Evolutionary conservation across 2,113 vertebrate genomes (phyloP).

Genomic region (Dasyprocta punctata): DNA sequence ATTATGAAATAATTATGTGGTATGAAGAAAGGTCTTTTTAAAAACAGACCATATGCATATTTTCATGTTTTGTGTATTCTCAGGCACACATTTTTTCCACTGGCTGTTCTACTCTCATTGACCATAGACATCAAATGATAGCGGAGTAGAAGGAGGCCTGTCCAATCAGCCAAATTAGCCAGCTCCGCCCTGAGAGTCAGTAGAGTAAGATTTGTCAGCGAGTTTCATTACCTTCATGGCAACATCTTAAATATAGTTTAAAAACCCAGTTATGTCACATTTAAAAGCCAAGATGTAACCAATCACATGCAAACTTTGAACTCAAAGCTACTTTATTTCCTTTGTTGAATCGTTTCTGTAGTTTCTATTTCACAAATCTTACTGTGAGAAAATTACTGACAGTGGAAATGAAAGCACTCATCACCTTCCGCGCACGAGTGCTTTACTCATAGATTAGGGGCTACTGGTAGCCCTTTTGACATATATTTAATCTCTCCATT

Average conservation of each 20-base stretch:
- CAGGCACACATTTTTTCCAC: background rate
- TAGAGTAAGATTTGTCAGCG: background rate
- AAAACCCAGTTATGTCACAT: background rate
- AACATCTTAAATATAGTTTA: background rate
- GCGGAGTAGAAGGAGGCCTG: background rate
- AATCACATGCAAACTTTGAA: background rate
- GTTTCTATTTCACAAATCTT: background rate
- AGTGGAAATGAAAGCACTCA: background rate
- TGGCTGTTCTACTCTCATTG: background rate
- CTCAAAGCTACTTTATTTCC: background rate
- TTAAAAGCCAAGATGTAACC: background rate
- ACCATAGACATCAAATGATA: background rate
- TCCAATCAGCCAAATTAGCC: background rate
- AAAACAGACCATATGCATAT: background rate
- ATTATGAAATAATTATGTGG: background rate
- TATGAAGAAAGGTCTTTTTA: background rate
- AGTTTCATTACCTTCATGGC: background rate
- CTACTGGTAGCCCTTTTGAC: background rate
- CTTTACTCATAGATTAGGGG: background rate
- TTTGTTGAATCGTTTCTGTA: background rate
- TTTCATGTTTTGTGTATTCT: background rate
- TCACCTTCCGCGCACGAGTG: background rate
- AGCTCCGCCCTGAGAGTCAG: accelerated
- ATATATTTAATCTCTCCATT: background rate
- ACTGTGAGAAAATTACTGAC: background rate